These are phyloP conservation scores for Megaceryle torquata DNA, from an alignment of 2,113 vertebrate genomes.

Conservation along the genomic window DNA sequence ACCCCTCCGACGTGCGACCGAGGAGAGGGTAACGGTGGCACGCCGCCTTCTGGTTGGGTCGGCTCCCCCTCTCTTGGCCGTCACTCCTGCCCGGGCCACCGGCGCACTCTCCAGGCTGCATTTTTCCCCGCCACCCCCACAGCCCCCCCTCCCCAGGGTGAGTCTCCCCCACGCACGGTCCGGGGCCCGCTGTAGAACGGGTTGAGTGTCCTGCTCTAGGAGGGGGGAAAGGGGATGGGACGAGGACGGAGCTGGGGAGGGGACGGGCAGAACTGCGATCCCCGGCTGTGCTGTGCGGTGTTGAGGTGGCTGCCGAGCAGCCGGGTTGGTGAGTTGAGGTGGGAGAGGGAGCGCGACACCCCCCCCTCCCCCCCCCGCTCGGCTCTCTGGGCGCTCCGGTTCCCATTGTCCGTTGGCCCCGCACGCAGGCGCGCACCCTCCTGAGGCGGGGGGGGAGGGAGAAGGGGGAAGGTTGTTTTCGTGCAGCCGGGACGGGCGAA, in stretches of 20 bases:
- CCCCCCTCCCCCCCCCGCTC: no score
- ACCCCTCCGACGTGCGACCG: background rate
- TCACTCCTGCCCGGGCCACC: background rate
- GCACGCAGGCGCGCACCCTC: background rate
- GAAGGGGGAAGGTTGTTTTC: background rate
- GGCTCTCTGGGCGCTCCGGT: background rate
- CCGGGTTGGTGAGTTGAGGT: background rate
- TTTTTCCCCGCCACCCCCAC: no score
- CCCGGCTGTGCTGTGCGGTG: background rate
- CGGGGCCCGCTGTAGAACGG: background rate
- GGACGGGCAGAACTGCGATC: background rate
- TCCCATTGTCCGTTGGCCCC: background rate
- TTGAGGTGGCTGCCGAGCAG: background rate
- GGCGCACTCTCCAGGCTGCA: background rate
- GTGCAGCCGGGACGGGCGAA: background rate
- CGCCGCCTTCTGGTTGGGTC: background rate
- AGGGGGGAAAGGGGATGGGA: background rate
- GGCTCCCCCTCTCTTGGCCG: background rate
- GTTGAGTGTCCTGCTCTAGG: slow-evolving; percentile 7
- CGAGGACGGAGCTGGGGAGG: no score
- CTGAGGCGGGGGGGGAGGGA: no score
- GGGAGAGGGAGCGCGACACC: no score
- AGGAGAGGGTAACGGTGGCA: background rate
- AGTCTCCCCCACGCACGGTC: background rate
- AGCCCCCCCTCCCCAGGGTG: no score